Base-by-base conservation (phyloP, 2,888 invertebrate species). In the Ceratothoa steindachneri region DNA sequence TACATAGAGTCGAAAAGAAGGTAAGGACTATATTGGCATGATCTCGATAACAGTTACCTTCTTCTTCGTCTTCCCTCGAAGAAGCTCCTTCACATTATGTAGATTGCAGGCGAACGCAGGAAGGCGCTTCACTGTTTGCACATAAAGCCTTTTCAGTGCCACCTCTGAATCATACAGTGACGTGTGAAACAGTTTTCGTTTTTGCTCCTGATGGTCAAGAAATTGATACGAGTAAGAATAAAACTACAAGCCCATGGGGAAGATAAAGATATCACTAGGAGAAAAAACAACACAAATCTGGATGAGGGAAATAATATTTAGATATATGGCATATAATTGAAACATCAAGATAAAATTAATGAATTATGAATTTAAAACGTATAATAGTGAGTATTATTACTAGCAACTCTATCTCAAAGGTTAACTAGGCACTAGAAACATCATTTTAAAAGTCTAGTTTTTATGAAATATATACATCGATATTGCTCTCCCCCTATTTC, bases 131-230 rank as follows among this genome's bases (percentile, higher is more conserved):
- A 88, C 89, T 72, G 88, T 88, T 82, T 88, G 88, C 72, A 88
- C 86, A 83, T 89, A 89, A 55, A 89, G 84, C 81, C 88, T 87
- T 82, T 89, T 89, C 81, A 89, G 84, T 77, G 88, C 88, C 3
- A 87, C 82, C 81, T 89, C 89, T 69, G 87, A 88, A 81, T 89
- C 89, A 81, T 89, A 89, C 55, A 88, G 87, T 7, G 88, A 87
- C 1, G 88, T 87, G 82, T 89, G 89, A 83, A 89, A 88, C 41
- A 89, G 83, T 82, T 89, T 88, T 76, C 88, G 85, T 82, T 89
- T 88, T 80, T 88, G 87, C 78, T 89, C 89, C 89, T 89, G 83
- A 0, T 82, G 81, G 67, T 79, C 67, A 74, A 74, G 79, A 41
- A 9, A 41, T 9, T 41, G 15, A 41, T 41, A 41, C 7, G 7